phyloP scores from a whole-genome alignment of 2,113 vertebrate genomes.

The Camarhynchus parvulus region DNA sequence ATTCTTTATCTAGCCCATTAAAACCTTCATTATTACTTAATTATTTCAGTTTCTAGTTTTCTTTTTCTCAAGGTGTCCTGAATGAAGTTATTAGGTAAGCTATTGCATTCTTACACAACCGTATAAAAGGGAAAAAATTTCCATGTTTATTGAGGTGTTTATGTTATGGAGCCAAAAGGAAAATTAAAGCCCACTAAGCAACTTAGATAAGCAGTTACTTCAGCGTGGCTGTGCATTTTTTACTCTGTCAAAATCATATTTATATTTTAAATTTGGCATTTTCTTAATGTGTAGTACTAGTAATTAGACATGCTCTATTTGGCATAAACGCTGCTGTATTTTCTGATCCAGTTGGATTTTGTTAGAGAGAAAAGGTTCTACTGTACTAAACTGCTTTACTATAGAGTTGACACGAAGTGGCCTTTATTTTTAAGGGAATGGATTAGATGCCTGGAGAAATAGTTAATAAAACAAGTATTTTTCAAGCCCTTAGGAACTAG shows the following conservation, averaged over 20 bases:
- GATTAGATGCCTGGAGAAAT: constrained; percentile 44
- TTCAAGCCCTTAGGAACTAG: constrained; percentile 49
- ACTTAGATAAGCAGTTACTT: background rate
- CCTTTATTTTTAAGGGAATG: constrained; percentile 58
- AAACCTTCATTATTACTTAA: background rate
- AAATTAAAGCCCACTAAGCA: background rate
- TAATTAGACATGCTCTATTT: background rate
- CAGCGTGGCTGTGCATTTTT: background rate
- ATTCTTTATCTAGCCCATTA: background rate
- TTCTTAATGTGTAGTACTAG: background rate
- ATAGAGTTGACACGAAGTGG: constrained; percentile 22
- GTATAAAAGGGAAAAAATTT: background rate
- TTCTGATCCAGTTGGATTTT: background rate
- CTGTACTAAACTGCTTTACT: constrained; percentile 38
- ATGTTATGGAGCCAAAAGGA: background rate
- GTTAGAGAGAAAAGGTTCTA: background rate
- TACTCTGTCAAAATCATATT: background rate
- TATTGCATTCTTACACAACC: background rate
- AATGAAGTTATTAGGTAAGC: background rate
- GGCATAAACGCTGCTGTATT: background rate
- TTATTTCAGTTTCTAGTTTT: background rate
- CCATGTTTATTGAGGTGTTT: background rate
- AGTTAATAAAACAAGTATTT: constrained; percentile 42
- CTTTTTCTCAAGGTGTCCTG: background rate
- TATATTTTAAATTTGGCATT: background rate